Base-by-base conservation (phyloP, 2,113 vertebrate species). In the Pyxicephalus adspersus region DNA sequence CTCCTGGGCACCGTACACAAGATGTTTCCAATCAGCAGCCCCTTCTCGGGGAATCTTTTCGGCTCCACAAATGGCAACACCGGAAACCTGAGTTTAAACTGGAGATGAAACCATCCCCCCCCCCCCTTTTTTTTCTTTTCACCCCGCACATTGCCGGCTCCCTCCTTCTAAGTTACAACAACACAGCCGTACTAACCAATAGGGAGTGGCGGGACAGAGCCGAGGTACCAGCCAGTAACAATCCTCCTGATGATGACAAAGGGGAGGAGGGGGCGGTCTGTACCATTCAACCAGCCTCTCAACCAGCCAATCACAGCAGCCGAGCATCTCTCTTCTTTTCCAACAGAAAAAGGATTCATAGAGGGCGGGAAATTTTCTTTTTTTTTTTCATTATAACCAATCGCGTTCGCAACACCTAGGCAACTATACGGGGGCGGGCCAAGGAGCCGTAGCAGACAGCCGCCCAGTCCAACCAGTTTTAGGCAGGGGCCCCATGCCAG, bases 161-260 rank as follows among this genome's bases (percentile, higher is more conserved):
- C 50, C 68, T 72, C 68, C 74, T 64, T 28, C 74, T 23, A 38
- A 38, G 31, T 34, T 52, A 23, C 34, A 45, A 76, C 22, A 63
- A 63, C 73, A 25, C 73, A 63, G 4, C 20, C 3, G 15, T 0
- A 15, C 74, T 25, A n/a, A 18, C 74, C 74, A 76, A 76, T 76
- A 16, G 74, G 9, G 29, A 13, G 61, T 17, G 63, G 63, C 6
- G 6, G 63, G 28, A 29, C 51, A 23, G 76, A n/a, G 9, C 28
- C 5, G 52, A 6, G 64, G 66, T 80, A 70, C 77, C 77, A 72
- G 77, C 55, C 77, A 80, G 31, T 80, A 70, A 80, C 66, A 71
- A 63, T 29, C 66, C 60, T 25, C 57, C 65, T 11, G 20, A 71
- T 65, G 26, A 65, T 29, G 61, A 77, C 63, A 72, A 81, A 74